Percentiles rank a stretch among this genome's conserved stretches.
Evolutionary conservation across 2,797 vertebrate species (phyloP).

Genomic region (Nyctibius grandis): DNA sequence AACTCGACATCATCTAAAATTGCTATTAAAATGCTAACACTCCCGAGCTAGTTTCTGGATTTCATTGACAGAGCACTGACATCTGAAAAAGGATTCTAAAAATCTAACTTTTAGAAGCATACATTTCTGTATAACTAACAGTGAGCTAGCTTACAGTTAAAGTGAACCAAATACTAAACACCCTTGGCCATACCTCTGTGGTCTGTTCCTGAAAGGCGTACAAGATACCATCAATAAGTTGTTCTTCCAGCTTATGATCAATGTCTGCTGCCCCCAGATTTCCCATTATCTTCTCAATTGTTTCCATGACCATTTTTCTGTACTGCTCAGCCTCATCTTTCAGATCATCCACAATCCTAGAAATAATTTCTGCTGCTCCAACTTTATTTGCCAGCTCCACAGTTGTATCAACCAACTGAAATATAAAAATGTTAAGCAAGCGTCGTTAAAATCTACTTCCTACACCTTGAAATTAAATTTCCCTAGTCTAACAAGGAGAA

Average conservation of each 20-base stretch:
- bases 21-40: neutral
- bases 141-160: neutral
- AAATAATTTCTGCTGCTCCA: constrained; percentile 98
- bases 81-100: neutral
- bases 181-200: constrained; percentile 83
- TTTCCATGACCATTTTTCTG: constrained; percentile 99
- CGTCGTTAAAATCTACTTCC: neutral
- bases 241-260: constrained; percentile 98
- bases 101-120: neutral
- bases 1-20: neutral
- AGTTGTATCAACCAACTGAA: constrained; percentile 96
- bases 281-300: constrained; percentile 99
- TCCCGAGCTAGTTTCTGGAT: neutral
- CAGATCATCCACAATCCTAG: constrained; percentile 96
- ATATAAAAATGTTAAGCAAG: neutral
- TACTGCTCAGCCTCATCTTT: constrained; percentile 99
- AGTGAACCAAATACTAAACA: neutral
- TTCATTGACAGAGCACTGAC: neutral
- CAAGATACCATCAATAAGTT: constrained; percentile 96
- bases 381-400: constrained; percentile 99
- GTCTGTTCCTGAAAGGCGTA: constrained; percentile 99
- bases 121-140: neutral
- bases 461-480: neutral
- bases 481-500: neutral
- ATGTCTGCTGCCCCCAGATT: constrained; percentile 98